Evolutionary conservation across 2,888 invertebrate species (phyloP).

Genomic region (Branchinecta sandiegonensis): DNA sequence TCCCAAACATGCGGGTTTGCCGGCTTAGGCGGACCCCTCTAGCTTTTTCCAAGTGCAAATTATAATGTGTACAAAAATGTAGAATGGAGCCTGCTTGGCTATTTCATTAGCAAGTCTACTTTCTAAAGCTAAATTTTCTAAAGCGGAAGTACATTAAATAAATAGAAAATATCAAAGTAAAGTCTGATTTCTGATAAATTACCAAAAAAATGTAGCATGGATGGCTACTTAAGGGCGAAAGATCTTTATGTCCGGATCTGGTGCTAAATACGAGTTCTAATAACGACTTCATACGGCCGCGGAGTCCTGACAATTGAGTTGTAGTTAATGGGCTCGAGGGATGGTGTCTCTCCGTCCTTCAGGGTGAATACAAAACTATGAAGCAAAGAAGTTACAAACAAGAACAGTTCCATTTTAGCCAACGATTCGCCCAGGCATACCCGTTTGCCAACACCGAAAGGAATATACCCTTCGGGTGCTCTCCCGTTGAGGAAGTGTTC

Average conservation of each 20-base stretch:
- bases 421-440: background rate
- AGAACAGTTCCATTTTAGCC: constrained; percentile 2
- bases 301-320: background rate
- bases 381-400: background rate
- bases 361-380: background rate
- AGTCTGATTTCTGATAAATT: too few relatives aligned
- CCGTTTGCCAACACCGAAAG: background rate
- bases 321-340: background rate
- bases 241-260: background rate
- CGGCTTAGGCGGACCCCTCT: background rate
- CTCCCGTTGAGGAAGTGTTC: constrained; percentile 18
- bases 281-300: background rate
- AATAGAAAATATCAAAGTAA: too few relatives aligned
- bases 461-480: background rate
- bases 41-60: background rate
- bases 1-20: background rate
- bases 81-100: background rate
- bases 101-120: too few relatives aligned
- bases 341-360: background rate
- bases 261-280: background rate
- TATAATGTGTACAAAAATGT: constrained; percentile 14
- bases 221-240: too few relatives aligned
- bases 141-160: too few relatives aligned
- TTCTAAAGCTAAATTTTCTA: too few relatives aligned
- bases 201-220: too few relatives aligned